These are phyloP conservation scores for Nasua narica DNA, from an alignment of 2,797 vertebrate genomes.

Conservation along the genomic window DNA sequence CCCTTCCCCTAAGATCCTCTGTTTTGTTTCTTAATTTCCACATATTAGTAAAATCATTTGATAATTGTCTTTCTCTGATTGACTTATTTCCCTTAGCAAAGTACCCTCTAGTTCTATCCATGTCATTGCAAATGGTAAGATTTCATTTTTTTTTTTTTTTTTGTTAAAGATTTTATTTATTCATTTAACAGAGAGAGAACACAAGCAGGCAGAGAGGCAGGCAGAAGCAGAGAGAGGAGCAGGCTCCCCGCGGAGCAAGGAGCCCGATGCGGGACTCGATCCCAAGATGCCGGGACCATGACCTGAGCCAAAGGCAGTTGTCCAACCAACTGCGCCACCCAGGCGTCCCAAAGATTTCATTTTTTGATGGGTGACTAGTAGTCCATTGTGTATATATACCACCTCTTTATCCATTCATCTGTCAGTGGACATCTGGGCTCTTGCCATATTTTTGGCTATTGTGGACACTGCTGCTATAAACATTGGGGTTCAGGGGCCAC, in stretches of 20 bases:
- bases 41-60: background rate
- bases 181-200: no score
- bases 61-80: background rate
- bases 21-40: background rate
- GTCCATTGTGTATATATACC: background rate
- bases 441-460: background rate
- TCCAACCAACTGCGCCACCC: no score
- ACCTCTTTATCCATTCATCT: background rate
- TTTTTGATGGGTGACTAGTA: background rate
- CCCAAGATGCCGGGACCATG: no score
- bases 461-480: background rate
- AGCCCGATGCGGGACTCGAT: no score
- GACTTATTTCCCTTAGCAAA: background rate
- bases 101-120: background rate
- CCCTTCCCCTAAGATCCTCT: background rate
- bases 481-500: background rate
- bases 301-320: no score
- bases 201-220: no score
- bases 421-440: background rate
- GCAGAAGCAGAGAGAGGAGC: no score
- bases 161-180: no score
- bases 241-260: no score
- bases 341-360: no score
- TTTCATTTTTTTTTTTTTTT: background rate
- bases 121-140: background rate